These are phyloP conservation scores for Pluvianellus socialis DNA, from an alignment of 2,113 vertebrate genomes.

Conservation along the genomic window DNA sequence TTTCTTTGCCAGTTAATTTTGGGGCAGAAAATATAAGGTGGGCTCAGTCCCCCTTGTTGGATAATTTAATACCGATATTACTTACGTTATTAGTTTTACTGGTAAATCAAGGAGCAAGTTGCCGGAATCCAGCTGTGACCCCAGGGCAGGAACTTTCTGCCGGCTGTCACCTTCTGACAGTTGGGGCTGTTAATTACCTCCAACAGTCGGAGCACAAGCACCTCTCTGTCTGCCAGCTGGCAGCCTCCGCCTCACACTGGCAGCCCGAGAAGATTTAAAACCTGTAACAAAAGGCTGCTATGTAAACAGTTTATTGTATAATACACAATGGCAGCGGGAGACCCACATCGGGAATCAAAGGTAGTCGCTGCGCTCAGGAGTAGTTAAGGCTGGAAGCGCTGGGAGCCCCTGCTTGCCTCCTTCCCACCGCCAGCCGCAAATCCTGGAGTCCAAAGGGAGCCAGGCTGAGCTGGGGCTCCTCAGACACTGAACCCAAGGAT, in stretches of 20 bases:
- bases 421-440: neutral
- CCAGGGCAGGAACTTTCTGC: slow-evolving; percentile 77
- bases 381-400: neutral
- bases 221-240: slow-evolving; percentile 84
- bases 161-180: slow-evolving; percentile 80
- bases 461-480: neutral
- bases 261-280: slow-evolving; percentile 82
- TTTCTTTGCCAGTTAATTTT: slow-evolving; percentile 32
- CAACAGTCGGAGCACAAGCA: slow-evolving; percentile 78
- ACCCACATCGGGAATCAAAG: slow-evolving; percentile 71
- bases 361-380: neutral
- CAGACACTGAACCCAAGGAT: neutral
- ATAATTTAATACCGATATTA: slow-evolving; percentile 77
- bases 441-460: neutral
- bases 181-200: slow-evolving; percentile 81
- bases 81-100: slow-evolving; percentile 75
- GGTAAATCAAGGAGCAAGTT: slow-evolving; percentile 76
- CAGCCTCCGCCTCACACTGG: slow-evolving; percentile 64
- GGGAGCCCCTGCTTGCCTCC: neutral
- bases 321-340: slow-evolving; percentile 69
- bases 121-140: slow-evolving; percentile 83
- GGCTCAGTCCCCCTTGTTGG: slow-evolving; percentile 32
- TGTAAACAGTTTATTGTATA: slow-evolving; percentile 81
- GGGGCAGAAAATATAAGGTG: slow-evolving; percentile 25
- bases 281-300: slow-evolving; percentile 78